Base-by-base conservation (phyloP, 2,888 invertebrate genomes). In the Diarsia dahlii region DNA sequence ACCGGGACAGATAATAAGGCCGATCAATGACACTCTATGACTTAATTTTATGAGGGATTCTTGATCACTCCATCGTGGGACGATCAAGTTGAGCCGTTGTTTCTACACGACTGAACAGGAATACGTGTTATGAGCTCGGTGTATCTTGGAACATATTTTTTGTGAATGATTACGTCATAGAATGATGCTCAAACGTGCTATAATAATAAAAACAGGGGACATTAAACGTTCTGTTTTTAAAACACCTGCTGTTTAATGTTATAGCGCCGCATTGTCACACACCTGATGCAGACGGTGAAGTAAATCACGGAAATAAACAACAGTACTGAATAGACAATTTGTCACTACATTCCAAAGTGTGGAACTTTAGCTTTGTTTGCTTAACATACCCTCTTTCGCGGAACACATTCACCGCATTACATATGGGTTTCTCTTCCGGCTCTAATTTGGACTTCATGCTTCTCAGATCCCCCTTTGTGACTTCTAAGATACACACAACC, bases 351-450 rank as follows among this genome's bases (percentile, higher is more conserved):
- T 85, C 70, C 66, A 74, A 56, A 74, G 18, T 64, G 74, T 8
- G 45, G 15, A 66, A 84, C 70, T 82, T 64, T 63, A 66, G 71
- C 67, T 74, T 72, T 74, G 71, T 70, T 66, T 75, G 50, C 58
- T 10, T 18, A 67, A 90, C 94, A 91, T 69, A 96, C 96, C 96
- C 96, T 78, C 96, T 91, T 81, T 94, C 94, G 66, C 96, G 90
- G 79, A 95, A 96, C 45, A 95, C 93, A 18, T 92, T 87, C 28
- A 96, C 95, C 45, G 89, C 96, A 84, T 96, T 96, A 89, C 91
- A 95, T 84, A 96, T 91, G 69, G 95, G 90, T 87, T 84, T 93
- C 85, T 96, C 95, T 80, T 91, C 91, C 5, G 86, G 88, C 74
- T 89, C 91, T 80, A 88, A 90, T 89, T 91, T 90, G 78, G 89